Conservation (phyloP, 2,797 vertebrate species). For the Hoplostethus atlanticus region DNA sequence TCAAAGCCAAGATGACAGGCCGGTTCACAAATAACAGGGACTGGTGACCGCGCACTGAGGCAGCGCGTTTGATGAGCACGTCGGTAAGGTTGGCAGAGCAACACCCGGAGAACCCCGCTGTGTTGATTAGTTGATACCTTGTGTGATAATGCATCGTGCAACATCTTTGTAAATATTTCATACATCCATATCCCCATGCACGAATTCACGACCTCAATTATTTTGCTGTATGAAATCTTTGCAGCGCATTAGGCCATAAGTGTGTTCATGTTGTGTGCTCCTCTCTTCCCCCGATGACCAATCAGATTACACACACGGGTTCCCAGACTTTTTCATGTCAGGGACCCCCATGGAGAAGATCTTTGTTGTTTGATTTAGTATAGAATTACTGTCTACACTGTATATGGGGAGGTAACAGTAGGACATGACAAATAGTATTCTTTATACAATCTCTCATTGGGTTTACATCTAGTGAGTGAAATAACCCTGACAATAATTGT, state of each 20-base stretch:
- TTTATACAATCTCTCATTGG: neutral
- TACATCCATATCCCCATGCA: no score
- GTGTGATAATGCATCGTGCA: neutral
- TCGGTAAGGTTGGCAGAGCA: slow-evolving; percentile 61
- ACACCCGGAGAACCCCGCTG: neutral
- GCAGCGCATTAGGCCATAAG: slow-evolving; percentile 33
- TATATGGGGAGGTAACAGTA: neutral
- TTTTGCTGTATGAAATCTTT: slow-evolving; percentile 16
- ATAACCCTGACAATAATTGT: slow-evolving; percentile 1
- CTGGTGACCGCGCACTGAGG: slow-evolving; percentile 53
- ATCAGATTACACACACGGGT: neutral
- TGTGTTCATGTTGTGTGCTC: slow-evolving; percentile 25
- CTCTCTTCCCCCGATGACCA: neutral
- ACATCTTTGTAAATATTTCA: neutral
- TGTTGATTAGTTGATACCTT: neutral
- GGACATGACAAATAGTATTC: slow-evolving; percentile 6
- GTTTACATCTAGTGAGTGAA: slow-evolving; percentile 6
- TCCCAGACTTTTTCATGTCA: slow-evolving; percentile 31
- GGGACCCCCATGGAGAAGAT: neutral
- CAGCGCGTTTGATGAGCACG: slow-evolving; percentile 65
- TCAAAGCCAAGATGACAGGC: slow-evolving; percentile 53
- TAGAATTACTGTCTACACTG: neutral
- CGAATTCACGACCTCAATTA: neutral
- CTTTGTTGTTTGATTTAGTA: slow-evolving; percentile 17
- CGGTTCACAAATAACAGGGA: slow-evolving; percentile 29